Conservation (phyloP, 2,888 invertebrate genomes). For the Pseudoips prasinana region DNA sequence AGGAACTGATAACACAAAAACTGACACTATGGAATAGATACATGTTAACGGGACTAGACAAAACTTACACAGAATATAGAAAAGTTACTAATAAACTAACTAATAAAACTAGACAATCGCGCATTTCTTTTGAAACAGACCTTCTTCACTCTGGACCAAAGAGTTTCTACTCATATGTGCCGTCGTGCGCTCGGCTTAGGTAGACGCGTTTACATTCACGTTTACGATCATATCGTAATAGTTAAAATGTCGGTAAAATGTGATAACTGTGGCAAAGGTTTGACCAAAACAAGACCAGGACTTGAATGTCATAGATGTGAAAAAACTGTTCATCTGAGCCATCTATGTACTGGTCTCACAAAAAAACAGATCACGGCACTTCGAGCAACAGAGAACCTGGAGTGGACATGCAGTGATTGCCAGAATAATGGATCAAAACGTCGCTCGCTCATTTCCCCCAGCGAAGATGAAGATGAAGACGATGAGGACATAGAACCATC, state of each 20-base stretch:
- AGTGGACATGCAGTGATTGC: constrained; percentile 8
- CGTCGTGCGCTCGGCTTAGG: not conserved
- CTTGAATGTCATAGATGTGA: constrained; percentile 8
- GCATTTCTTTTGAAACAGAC: no score
- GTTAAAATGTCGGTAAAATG: not conserved
- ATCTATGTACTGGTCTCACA: constrained; percentile 10
- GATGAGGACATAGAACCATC: not conserved
- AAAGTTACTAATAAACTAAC: no score
- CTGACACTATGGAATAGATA: no score
- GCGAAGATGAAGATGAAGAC: constrained; percentile 16
- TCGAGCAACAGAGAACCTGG: constrained; percentile 10
- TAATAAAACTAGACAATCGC: no score
- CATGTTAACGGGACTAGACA: no score
- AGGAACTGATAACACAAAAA: no score
- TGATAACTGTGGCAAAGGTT: not conserved
- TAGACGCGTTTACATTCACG: not conserved
- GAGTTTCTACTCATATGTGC: no score
- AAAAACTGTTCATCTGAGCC: constrained; percentile 4
- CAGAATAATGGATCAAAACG: constrained; percentile 1
- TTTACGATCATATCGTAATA: not conserved
- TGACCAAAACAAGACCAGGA: constrained; percentile 2
- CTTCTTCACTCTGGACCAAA: no score
- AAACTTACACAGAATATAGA: no score
- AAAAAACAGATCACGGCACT: constrained; percentile 8
- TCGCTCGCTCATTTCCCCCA: constrained; percentile 5